Evolutionary conservation across 1,140 invertebrate species (phyloP), one percentile per base, ranked within the genome.

Genomic region (Cyphomyrmex costatus): DNA sequence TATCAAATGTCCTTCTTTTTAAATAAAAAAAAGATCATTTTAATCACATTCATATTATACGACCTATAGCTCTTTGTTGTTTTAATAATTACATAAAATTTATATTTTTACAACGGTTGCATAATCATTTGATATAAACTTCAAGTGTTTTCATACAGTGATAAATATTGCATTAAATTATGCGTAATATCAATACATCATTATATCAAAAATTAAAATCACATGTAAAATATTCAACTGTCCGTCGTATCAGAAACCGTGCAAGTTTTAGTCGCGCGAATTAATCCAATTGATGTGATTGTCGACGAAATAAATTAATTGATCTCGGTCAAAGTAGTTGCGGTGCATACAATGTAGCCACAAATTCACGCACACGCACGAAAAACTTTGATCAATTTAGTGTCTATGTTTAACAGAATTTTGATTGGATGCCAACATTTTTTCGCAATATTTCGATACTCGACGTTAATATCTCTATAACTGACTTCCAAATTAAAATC

Each of bases 271-370:
- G 33, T 53, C 51, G 10, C 65, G 7, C 12, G n/a, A 79, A 87
- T 80, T 86, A 88, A 88, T 73, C 24, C 65, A 76, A 80, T 86
- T 88, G 84, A 63, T 21, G 56, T 73, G 49, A 86, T 56, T 42
- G 74, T 58, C 36, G 30, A 27, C 49, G 46, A 88, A 80, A 86
- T 73, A 51, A 58, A 88, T 86, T 73, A 73, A 88, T 86, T 73
- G 65, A 86, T 87, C 49, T 56, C 68, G 71, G 51, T 24, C 49
- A 49, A n/a, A 70, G 12, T 53, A 19, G 19, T 12, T 19, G 46
- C 30, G 27, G 21, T 33, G 24, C 12, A 30, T 33, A 73, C 30
- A 58, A 27, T 61, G 24, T 74, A 60, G 6, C 63, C 63, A 27
- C 63, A 80, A 68, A 83, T 73, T 83, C 42, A 27, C n/a, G 33